These are phyloP conservation scores for Holothuria leucospilota DNA, from an alignment of 53 echinoderm and acorn worm species.

Conservation along the genomic window DNA sequence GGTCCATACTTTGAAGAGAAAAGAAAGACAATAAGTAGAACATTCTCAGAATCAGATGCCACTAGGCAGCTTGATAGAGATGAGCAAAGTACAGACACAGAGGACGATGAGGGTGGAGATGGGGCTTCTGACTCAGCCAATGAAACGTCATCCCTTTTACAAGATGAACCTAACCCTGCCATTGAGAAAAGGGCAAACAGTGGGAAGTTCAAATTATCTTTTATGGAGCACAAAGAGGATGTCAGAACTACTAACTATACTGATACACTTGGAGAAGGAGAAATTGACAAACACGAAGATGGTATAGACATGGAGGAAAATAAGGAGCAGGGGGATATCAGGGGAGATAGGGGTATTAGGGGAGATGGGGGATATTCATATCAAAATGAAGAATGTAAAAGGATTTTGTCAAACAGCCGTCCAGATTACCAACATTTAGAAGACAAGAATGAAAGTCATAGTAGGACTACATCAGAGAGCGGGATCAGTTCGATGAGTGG, in stretches of 20 bases:
- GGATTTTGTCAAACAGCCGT: no score
- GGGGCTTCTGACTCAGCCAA: constrained; percentile 12
- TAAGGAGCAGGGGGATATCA: no score
- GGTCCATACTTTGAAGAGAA: constrained; percentile 81
- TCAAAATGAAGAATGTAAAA: no score
- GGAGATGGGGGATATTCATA: no score
- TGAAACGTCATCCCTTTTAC: constrained; percentile 27
- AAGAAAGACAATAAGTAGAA: not conserved
- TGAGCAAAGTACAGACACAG: not conserved
- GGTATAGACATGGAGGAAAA: no score
- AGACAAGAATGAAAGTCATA: constrained; percentile 8
- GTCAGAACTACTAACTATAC: not conserved
- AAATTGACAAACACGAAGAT: not conserved
- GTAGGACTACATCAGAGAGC: constrained; percentile 38
- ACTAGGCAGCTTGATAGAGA: not conserved
- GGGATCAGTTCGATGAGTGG: constrained; percentile 37
- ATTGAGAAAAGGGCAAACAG: not conserved
- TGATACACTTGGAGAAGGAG: not conserved
- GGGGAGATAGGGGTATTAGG: no score
- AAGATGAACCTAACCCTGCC: constrained; percentile 2
- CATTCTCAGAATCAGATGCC: not conserved
- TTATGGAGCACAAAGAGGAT: no score
- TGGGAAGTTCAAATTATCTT: not conserved
- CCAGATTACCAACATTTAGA: no score
- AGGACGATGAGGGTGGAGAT: not conserved